Conservation (phyloP, 2,888 invertebrate species). For the Tanypteryx hageni region DNA sequence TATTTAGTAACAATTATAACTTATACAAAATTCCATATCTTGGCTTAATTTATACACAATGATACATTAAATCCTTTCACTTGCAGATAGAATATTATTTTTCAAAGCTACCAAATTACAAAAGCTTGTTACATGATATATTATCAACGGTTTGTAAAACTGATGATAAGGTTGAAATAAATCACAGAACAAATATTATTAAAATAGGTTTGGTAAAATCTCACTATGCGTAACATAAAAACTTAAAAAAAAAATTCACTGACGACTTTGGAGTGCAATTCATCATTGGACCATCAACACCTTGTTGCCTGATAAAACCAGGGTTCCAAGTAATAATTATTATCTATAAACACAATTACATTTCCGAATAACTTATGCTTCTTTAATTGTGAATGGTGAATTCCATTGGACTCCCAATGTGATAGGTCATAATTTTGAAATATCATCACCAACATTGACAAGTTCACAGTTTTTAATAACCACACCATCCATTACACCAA, state of each 20-base stretch:
- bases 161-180: background rate
- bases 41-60: background rate
- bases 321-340: too few species aligned
- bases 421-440: background rate
- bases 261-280: background rate
- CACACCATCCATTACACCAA: slow-evolving; percentile 58
- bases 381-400: background rate
- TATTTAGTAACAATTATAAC: slow-evolving; percentile 53
- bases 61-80: background rate
- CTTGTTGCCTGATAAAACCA: too few species aligned
- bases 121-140: background rate
- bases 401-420: background rate
- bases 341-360: background rate
- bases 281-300: background rate
- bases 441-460: background rate
- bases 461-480: slow-evolving; percentile 35
- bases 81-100: background rate
- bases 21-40: slow-evolving; percentile 35
- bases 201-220: background rate
- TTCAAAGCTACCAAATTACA: background rate
- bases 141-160: background rate
- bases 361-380: background rate
- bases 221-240: background rate
- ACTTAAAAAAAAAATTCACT: background rate
- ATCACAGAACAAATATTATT: slow-evolving; percentile 5